Base-by-base conservation (phyloP, 2,888 invertebrate species). In the Smittia sp. region DNA sequence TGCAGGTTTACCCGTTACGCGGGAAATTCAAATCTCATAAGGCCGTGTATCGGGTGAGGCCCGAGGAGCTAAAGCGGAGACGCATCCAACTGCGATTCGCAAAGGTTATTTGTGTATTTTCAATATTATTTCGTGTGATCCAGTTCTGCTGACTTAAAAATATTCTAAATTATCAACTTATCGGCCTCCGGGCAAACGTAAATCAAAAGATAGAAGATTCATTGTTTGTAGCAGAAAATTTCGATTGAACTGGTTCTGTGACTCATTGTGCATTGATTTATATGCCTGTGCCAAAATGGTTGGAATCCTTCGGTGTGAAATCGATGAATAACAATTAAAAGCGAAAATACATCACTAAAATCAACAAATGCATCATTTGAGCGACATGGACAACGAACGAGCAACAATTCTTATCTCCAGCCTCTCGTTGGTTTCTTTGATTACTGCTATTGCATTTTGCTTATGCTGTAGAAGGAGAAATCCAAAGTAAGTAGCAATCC, bases 391-490 rank as follows among this genome's bases (percentile, higher is more conserved):
- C 7, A 1, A 32, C 15, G 66, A 38, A 38, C 38, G 24, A n/a
- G 1, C 39, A 9, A 72, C 15, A 18, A 62, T 72, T 62, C 22
- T 62, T 58, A 13, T 72, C 25, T 62, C 62, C 6, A 72, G 38
- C 62, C 27, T 72, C 20, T 38, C 72, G 7, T 22, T 72, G 22
- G 52, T 72, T 4, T 24, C 81, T 38, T 80, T 86, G 66, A 81
- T 85, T 74, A 84, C 84, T 74, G 83, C 85, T 78, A 83, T 90
- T 76, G 85, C 88, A 75, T 86, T 86, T 77, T 91, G 91, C 81
- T 86, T 91, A 76, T 91, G 91, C 80, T 91, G 91, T 82, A 88
- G 89, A 78, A 89, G 89, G 78, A 88, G 87, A 78, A 86, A 88
- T 38, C 32, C 15, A 32, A 15, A 3, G 32, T 15, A 65, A 25